phyloP scores from a whole-genome alignment of 2,888 invertebrate genomes.

The Diarsia mendica region DNA sequence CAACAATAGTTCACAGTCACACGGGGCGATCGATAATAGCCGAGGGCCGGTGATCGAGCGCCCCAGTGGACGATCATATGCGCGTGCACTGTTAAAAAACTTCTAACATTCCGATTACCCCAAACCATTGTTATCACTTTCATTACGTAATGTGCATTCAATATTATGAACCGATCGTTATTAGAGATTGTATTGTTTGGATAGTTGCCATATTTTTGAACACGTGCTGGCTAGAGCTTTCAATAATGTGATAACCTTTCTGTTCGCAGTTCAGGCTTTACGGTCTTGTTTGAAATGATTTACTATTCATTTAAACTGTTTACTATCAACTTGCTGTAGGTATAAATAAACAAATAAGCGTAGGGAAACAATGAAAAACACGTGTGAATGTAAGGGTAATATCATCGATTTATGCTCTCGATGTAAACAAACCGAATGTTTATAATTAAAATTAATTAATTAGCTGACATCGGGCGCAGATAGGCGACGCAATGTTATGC shows the following conservation, averaged over 20 bases:
- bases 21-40: slow-evolving; percentile 84
- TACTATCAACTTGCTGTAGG: background rate
- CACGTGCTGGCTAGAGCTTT: slow-evolving; percentile 50
- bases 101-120: slow-evolving; percentile 53
- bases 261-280: slow-evolving; percentile 16
- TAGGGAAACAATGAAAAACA: slow-evolving; percentile 5
- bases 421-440: slow-evolving; percentile 23
- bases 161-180: slow-evolving; percentile 56
- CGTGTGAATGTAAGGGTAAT: slow-evolving; percentile 10
- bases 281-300: slow-evolving; percentile 31
- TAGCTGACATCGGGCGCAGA: slow-evolving; percentile 32
- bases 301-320: slow-evolving; percentile 2
- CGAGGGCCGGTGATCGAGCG: slow-evolving; percentile 56
- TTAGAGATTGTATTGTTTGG: slow-evolving; percentile 50
- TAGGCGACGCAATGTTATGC: slow-evolving; percentile 27
- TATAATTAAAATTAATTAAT: slow-evolving; percentile 47
- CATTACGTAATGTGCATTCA: slow-evolving; percentile 52
- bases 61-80: slow-evolving; percentile 62
- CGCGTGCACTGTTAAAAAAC: slow-evolving; percentile 68
- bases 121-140: slow-evolving; percentile 60
- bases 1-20: slow-evolving; percentile 89
- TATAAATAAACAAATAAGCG: background rate
- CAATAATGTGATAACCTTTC: slow-evolving; percentile 42
- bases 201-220: slow-evolving; percentile 38
- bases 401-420: slow-evolving; percentile 15